phyloP scores from a whole-genome alignment of 2,888 invertebrate species.

The Anarsia innoxiella region DNA sequence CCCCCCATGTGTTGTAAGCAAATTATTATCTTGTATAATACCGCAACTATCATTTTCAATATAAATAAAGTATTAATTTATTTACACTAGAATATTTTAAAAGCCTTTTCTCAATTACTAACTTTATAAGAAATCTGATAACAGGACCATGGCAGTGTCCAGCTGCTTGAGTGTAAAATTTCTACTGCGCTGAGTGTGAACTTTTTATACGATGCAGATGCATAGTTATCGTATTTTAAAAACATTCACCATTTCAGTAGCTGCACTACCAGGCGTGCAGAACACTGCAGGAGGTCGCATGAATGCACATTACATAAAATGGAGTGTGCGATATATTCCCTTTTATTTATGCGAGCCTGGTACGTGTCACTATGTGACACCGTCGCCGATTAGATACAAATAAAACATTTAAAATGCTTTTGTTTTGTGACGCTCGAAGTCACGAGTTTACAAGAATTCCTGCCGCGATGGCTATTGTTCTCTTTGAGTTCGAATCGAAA shows the following conservation, averaged over 20 bases:
- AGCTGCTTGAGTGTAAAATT: background rate
- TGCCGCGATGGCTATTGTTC: conserved; percentile 6
- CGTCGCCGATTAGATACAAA: conserved; percentile 23
- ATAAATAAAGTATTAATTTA: no score
- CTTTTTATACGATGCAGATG: no score
- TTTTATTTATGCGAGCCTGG: conserved; percentile 51
- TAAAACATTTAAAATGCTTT: conserved; percentile 20
- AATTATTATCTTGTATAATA: no score
- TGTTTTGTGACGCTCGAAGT: conserved; percentile 13
- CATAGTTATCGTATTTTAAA: conserved; percentile 30
- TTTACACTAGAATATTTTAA: no score
- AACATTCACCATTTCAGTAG: conserved; percentile 52
- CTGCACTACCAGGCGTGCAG: conserved; percentile 46
- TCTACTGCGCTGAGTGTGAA: no score
- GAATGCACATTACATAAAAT: conserved; percentile 51
- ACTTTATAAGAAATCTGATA: no score
- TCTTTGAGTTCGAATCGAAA: conserved; percentile 3
- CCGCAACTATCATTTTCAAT: no score
- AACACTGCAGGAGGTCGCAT: conserved; percentile 48
- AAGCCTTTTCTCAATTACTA: no score
- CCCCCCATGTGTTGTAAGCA: no score
- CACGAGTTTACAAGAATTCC: conserved; percentile 12
- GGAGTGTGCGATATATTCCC: conserved; percentile 49
- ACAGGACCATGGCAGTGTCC: conserved; percentile 4
- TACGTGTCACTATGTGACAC: conserved; percentile 33